Evolutionary conservation across 2,113 vertebrate genomes (phyloP).

Genomic region (Hystrix cristata): DNA sequence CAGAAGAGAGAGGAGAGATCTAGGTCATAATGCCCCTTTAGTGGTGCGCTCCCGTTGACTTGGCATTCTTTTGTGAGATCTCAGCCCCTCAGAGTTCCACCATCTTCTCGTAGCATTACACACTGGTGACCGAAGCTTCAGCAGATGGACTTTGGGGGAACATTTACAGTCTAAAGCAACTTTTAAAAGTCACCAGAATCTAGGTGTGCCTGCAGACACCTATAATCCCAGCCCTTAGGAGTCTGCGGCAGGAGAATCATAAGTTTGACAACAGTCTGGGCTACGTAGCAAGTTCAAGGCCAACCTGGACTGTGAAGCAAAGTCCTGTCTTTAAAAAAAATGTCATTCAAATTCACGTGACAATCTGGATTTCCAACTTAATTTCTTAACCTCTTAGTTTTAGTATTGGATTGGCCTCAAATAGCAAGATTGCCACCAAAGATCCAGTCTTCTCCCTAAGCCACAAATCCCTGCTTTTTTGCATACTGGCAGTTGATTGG

Average conservation of each 20-base stretch:
- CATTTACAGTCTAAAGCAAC: background rate
- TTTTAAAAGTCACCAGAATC: constrained; percentile 32
- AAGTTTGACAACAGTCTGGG: background rate
- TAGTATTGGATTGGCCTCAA: background rate
- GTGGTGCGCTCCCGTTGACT: background rate
- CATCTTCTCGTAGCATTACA: background rate
- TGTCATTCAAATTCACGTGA: background rate
- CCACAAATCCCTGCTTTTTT: background rate
- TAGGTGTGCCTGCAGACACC: background rate
- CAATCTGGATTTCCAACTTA: constrained; percentile 7
- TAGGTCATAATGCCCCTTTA: background rate
- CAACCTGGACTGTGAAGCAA: background rate
- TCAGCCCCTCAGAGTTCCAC: background rate
- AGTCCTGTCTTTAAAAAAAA: background rate
- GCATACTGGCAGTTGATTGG: background rate
- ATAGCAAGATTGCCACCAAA: background rate
- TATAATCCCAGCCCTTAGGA: background rate
- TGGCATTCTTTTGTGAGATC: background rate
- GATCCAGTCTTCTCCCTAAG: background rate
- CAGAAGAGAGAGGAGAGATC: background rate
- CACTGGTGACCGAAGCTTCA: background rate
- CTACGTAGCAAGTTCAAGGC: background rate
- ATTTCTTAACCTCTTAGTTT: background rate
- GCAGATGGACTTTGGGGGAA: background rate
- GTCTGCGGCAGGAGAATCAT: background rate